Base-by-base conservation (phyloP, 2,888 invertebrate species). In the Acrobasis consociella region DNA sequence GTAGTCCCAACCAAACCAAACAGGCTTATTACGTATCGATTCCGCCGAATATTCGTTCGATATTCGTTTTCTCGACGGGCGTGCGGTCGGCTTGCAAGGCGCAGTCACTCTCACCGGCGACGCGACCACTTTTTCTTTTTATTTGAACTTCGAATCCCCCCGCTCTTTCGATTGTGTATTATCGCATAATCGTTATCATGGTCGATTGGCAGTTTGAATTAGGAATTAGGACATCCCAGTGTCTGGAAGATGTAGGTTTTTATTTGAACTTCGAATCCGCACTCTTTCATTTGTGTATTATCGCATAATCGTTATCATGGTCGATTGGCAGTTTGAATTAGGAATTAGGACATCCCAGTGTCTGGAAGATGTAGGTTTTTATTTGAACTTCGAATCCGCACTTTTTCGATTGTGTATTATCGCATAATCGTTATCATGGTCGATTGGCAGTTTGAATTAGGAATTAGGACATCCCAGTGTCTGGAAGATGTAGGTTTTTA, bases 91-190 rank as follows among this genome's bases (percentile, higher is more conserved):
- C 74, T 77, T 64, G 64, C 72, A 72, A 74, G 78, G 72, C 81
- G 78, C 74, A 78, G 81, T 88, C 85, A 90, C 91, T 91, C 91
- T 91, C 89, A 87, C 91, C 87, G 74, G 77, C 75, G 76, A 69
- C 73, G 76, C 65, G 71, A 72, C 67, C 67, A 72, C 71, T 82
- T 83, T 89, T 88, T 86, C 87, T 88, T 91, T 89, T 87, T 91
- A 90, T 89, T 87, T 83, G 84, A 86, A 83, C 70, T 67, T 66
- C 67, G 74, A 76, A 85, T 87, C 89, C 91, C 89, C 91, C 91
- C 88, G 78, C 89, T 80, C 77, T 73, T 64, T 70, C 70, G 80
- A 79, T 84, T 80, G 83, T 83, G 80, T 75, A 85, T 79, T 85
- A 87, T 86, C 83, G 76, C 83, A 87, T 85, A 82, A 84, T 80